Conservation (phyloP, 2,797 vertebrate genomes). For the Cottoperca gobio region DNA sequence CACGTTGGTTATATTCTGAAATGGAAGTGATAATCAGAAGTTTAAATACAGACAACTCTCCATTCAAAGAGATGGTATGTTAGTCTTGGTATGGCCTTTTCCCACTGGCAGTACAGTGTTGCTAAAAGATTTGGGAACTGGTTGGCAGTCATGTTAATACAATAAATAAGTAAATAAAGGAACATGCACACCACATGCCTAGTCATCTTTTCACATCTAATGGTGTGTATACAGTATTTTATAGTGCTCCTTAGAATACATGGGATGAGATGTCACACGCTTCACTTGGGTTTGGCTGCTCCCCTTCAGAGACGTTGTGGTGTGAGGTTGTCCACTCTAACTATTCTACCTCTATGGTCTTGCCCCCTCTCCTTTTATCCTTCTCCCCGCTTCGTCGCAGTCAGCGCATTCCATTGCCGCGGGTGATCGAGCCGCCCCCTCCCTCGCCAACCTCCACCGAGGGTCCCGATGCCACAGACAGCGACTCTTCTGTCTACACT, state of each 20-base stretch:
- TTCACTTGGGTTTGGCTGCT: background rate
- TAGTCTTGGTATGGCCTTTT: background rate
- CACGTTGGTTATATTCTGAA: too few species aligned
- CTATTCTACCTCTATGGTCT: slow-evolving; percentile 66
- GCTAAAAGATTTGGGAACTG: background rate
- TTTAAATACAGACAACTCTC: background rate
- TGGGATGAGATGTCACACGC: background rate
- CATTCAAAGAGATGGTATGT: background rate
- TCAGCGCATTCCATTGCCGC: slow-evolving; percentile 64
- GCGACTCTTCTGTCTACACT: slow-evolving; percentile 78
- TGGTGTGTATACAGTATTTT: background rate
- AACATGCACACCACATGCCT: background rate
- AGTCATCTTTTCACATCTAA: background rate
- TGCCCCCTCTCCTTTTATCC: slow-evolving; percentile 49
- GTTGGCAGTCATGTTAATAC: background rate
- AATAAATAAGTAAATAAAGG: background rate
- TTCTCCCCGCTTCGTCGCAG: slow-evolving; percentile 61
- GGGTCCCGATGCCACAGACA: slow-evolving; percentile 83
- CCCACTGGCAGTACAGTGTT: background rate
- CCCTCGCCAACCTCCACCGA: slow-evolving; percentile 82
- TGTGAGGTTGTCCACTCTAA: slow-evolving; percentile 55
- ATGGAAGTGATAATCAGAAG: too few species aligned
- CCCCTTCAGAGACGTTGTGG: slow-evolving; percentile 3
- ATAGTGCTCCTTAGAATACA: background rate
- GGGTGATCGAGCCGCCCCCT: slow-evolving; percentile 68